Conservation (phyloP, 2,888 invertebrate species). For the Laspeyria flexula region DNA sequence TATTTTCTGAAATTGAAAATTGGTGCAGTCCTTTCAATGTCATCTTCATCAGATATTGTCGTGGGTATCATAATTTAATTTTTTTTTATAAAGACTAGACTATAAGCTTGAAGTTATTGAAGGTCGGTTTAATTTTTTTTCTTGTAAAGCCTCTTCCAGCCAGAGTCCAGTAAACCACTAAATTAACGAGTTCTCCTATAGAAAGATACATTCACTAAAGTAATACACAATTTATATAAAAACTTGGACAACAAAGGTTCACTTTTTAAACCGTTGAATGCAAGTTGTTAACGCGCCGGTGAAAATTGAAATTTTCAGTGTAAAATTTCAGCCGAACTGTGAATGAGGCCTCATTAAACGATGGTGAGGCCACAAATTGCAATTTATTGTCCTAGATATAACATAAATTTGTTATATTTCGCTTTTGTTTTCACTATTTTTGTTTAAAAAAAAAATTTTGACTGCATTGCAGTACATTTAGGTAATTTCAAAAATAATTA, state of each 20-base stretch:
- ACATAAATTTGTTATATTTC: conserved; percentile 42
- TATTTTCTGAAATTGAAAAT: too few species aligned
- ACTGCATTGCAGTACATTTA: neutral
- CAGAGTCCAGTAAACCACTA: too few species aligned
- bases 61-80: too few species aligned
- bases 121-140: too few species aligned
- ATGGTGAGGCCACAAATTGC: conserved; percentile 48
- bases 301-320: conserved; percentile 60
- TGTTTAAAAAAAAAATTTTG: neutral
- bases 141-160: too few species aligned
- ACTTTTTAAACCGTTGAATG: conserved; percentile 36
- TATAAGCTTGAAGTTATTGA: too few species aligned
- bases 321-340: conserved; percentile 43
- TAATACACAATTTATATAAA: neutral
- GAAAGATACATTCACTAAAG: too few species aligned
- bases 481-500: too few species aligned
- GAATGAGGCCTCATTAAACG: conserved; percentile 50
- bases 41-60: too few species aligned
- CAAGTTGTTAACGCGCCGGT: conserved; percentile 42
- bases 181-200: too few species aligned
- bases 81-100: too few species aligned
- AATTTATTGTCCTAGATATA: conserved; percentile 49
- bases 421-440: conserved; percentile 28
- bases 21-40: too few species aligned
- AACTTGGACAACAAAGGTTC: neutral